phyloP scores from a whole-genome alignment of 2,113 vertebrate species.

The Marmota flaviventris region DNA sequence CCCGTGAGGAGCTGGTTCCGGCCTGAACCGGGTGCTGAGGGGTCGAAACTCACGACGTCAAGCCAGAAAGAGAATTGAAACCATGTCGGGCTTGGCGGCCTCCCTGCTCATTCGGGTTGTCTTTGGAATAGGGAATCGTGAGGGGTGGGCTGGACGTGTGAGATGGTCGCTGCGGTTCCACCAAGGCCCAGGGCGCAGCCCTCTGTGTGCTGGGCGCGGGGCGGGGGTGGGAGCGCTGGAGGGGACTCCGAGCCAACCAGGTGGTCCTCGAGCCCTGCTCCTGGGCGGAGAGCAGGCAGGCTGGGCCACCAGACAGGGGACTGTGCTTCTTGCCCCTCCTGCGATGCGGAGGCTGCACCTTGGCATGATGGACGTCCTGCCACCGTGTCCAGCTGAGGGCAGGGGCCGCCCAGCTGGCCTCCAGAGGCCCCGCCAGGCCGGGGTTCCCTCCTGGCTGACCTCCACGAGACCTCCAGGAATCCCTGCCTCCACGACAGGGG shows the following conservation, averaged over 20 bases:
- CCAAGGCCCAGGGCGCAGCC: background rate
- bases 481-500: background rate
- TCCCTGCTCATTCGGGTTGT: background rate
- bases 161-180: background rate
- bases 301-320: background rate
- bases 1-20: background rate
- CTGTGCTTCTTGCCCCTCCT: background rate
- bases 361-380: background rate
- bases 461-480: background rate
- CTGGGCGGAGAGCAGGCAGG: background rate
- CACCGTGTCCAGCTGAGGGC: background rate
- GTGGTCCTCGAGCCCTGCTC: background rate
- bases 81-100: background rate
- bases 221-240: background rate
- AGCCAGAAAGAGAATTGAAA: background rate
- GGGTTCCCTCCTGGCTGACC: background rate
- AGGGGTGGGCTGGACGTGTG: background rate
- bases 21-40: background rate
- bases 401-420: background rate
- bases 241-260: background rate
- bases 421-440: background rate
- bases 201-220: too few relatives aligned
- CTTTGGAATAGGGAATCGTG: background rate
- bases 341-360: rapidly evolving
- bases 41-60: background rate